These are phyloP conservation scores for Scolanthus callimorphus DNA, from an alignment of 92 coral and sea anemone genomes.

Conservation along the genomic window DNA sequence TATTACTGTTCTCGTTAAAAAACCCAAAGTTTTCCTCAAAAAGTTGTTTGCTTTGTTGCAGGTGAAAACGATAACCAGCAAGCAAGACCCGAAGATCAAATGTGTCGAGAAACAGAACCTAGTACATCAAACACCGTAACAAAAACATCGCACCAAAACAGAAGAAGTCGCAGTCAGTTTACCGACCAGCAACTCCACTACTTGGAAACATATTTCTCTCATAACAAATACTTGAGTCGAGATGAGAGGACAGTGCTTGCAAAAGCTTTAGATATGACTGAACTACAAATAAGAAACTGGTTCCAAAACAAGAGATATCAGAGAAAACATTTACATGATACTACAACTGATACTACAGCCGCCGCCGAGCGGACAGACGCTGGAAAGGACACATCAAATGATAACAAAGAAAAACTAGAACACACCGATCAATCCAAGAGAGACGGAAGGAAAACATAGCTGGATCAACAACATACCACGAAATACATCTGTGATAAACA, in stretches of 20 bases:
- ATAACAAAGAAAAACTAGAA: too few species aligned
- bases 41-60: background rate
- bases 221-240: conserved; percentile 75
- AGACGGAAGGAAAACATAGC: too few species aligned
- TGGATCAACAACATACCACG: too few species aligned
- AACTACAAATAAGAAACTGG: conserved; percentile 85
- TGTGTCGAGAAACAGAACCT: too few species aligned
- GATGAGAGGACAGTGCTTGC: conserved; percentile 86
- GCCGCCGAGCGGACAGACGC: too few species aligned
- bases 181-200: conserved; percentile 70
- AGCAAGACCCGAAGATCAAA: too few species aligned
- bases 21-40: too few species aligned
- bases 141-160: conserved; percentile 33
- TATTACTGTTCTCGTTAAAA: too few species aligned
- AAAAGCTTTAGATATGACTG: conserved; percentile 81
- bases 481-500: too few species aligned
- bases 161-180: conserved; percentile 68
- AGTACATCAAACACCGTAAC: background rate
- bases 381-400: too few species aligned
- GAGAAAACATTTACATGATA: conserved; percentile 38
- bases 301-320: conserved; percentile 83
- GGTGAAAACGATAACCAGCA: background rate
- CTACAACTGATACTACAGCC: too few species aligned
- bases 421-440: too few species aligned
- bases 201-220: conserved; percentile 62